phyloP scores from a whole-genome alignment of 1,140 invertebrate genomes.

The Ceratina calcarata region DNA sequence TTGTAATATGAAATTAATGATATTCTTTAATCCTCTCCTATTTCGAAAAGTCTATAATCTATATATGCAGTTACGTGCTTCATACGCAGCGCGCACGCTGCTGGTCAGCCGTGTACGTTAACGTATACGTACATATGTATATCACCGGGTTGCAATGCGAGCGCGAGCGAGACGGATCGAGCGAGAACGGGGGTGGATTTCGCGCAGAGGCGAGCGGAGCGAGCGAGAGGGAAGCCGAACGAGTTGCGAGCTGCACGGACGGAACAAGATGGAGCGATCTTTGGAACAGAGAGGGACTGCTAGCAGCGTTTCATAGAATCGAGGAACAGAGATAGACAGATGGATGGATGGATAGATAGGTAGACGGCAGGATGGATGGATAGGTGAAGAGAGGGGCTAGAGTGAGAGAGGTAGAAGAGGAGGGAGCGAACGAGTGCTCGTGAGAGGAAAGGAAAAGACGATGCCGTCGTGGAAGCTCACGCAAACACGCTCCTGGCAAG shows the following conservation, averaged over 20 bases:
- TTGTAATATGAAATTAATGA: too few relatives aligned
- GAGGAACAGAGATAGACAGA: too few relatives aligned
- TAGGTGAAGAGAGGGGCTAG: background rate
- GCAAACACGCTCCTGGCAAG: constrained; percentile 62
- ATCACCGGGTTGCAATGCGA: constrained; percentile 9
- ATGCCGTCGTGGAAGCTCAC: constrained; percentile 62
- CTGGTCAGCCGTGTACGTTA: too few relatives aligned
- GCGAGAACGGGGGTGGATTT: constrained; percentile 37
- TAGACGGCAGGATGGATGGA: too few relatives aligned
- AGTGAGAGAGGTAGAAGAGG: constrained; percentile 8
- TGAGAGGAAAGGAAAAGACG: constrained; percentile 40
- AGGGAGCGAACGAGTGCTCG: constrained; percentile 10
- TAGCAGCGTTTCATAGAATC: background rate
- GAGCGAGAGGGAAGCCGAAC: constrained; percentile 38
- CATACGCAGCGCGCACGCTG: background rate
- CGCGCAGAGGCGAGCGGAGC: constrained; percentile 13
- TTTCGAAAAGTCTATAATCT: constrained; percentile 26
- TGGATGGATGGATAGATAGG: too few relatives aligned
- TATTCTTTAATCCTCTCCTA: constrained; percentile 55
- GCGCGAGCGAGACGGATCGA: constrained; percentile 35
- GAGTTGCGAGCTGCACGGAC: constrained; percentile 33
- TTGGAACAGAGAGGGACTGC: constrained; percentile 11
- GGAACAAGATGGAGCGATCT: constrained; percentile 28
- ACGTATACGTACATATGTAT: background rate
- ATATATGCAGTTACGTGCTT: constrained; percentile 27